phyloP scores from a whole-genome alignment of 2,113 vertebrate genomes.

The Oxyruncus cristatus region DNA sequence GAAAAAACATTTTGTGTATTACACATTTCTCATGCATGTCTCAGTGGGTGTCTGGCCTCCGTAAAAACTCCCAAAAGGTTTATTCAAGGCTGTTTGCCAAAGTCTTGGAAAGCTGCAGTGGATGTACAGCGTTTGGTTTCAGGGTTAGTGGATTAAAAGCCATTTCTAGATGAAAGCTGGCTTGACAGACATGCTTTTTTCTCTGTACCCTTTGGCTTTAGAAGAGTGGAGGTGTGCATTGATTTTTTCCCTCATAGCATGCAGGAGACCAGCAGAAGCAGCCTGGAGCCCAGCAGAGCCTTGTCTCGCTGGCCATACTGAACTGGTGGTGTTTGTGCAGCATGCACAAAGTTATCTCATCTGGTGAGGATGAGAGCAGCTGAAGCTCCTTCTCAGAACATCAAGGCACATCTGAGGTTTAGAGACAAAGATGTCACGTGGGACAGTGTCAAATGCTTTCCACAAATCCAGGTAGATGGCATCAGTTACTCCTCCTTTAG shows the following conservation, averaged over 20 bases:
- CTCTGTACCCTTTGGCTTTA: neutral
- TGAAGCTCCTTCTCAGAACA: neutral
- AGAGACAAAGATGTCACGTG: neutral
- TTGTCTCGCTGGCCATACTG: rapidly evolving
- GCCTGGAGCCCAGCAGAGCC: neutral
- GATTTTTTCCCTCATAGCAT: rapidly evolving
- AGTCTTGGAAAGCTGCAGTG: neutral
- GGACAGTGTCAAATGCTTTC: neutral
- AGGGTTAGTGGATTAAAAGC: neutral
- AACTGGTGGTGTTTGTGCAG: neutral
- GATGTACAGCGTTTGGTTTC: neutral
- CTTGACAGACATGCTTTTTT: neutral
- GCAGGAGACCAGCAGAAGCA: neutral
- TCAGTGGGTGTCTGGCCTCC: constrained; percentile 22
- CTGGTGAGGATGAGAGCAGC: neutral
- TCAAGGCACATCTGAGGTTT: neutral
- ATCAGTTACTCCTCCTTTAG: neutral
- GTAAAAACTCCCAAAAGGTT: neutral
- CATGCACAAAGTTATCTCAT: neutral
- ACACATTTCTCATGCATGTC: constrained; percentile 7
- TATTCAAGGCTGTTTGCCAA: neutral
- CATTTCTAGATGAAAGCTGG: neutral
- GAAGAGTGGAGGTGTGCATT: neutral
- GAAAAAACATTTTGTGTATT: neutral
- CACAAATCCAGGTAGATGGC: neutral